A percentile compares a stretch with the other conserved stretches of the same genome.
Conservation (phyloP, 92 coral and sea anemone genomes). For the Palythoa grandis region DNA sequence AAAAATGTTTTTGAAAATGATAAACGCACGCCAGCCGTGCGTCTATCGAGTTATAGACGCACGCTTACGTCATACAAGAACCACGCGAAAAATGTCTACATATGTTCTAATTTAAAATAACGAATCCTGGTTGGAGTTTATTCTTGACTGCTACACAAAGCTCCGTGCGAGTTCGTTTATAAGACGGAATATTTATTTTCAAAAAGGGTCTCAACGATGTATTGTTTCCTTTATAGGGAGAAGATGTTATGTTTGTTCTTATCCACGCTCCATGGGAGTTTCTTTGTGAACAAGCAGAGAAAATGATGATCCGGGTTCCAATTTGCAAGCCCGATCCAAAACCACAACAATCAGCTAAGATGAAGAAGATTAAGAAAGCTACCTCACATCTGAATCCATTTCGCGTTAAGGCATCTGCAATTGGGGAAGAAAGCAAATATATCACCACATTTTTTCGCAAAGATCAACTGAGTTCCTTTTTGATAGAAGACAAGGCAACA, state of each 20-base stretch:
- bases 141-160: too few species aligned
- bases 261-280: slow-evolving; percentile 65
- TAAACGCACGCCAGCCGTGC: too few species aligned
- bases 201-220: not conserved
- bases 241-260: slow-evolving; percentile 38
- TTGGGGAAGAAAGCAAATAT: slow-evolving; percentile 50
- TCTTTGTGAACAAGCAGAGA: slow-evolving; percentile 58
- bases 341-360: slow-evolving; percentile 42
- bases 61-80: too few species aligned
- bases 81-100: too few species aligned
- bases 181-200: too few species aligned
- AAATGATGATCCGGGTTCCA: slow-evolving; percentile 67
- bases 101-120: too few species aligned
- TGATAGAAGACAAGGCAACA: slow-evolving; percentile 56
- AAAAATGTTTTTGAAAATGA: too few species aligned
- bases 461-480: slow-evolving; percentile 51
- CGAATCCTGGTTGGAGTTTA: too few species aligned
- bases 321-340: slow-evolving; percentile 49
- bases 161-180: too few species aligned
- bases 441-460: slow-evolving; percentile 78
- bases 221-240: slow-evolving; percentile 34
- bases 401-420: slow-evolving; percentile 44
- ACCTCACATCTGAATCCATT: slow-evolving; percentile 64
- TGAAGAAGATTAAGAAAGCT: slow-evolving; percentile 26
- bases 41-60: too few species aligned